phyloP scores from a whole-genome alignment of 2,113 vertebrate species.

The Neofelis nebulosa region DNA sequence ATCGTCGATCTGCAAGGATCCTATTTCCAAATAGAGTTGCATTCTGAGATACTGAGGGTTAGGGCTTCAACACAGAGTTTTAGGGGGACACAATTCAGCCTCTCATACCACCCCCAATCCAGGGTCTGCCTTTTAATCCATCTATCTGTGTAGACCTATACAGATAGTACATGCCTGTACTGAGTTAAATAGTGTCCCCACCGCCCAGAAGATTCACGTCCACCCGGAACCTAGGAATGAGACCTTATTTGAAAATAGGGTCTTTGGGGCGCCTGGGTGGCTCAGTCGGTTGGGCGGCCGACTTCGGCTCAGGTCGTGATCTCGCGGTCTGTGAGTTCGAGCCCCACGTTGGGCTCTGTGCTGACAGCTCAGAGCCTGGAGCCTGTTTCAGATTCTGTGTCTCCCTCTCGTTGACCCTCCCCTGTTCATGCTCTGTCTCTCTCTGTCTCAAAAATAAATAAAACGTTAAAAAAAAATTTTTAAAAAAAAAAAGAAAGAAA shows the following conservation, averaged over 20 bases:
- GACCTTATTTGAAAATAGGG: not conserved
- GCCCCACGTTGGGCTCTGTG: too few relatives aligned
- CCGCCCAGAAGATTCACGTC: not conserved
- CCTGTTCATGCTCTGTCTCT: too few relatives aligned
- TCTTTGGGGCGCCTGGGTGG: too few relatives aligned
- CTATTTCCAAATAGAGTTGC: not conserved
- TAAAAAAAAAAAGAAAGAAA: too few relatives aligned
- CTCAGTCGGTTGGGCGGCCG: too few relatives aligned
- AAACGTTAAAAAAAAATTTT: too few relatives aligned
- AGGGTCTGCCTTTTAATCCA: not conserved
- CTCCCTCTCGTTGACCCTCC: too few relatives aligned
- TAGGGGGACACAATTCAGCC: not conserved
- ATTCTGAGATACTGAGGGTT: not conserved
- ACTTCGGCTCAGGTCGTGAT: too few relatives aligned
- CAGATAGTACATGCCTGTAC: not conserved
- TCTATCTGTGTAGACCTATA: not conserved
- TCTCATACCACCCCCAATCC: not conserved
- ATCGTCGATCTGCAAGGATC: not conserved
- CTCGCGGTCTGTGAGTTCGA: too few relatives aligned
- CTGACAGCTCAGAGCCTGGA: too few relatives aligned
- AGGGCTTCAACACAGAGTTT: not conserved
- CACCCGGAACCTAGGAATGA: not conserved
- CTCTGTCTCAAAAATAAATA: too few relatives aligned
- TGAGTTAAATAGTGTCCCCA: not conserved
- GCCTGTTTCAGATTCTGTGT: too few relatives aligned